Evolutionary conservation across 2,888 invertebrate genomes (phyloP), one percentile per base, ranked within the genome.

Genomic region (Campoplex capitator): DNA sequence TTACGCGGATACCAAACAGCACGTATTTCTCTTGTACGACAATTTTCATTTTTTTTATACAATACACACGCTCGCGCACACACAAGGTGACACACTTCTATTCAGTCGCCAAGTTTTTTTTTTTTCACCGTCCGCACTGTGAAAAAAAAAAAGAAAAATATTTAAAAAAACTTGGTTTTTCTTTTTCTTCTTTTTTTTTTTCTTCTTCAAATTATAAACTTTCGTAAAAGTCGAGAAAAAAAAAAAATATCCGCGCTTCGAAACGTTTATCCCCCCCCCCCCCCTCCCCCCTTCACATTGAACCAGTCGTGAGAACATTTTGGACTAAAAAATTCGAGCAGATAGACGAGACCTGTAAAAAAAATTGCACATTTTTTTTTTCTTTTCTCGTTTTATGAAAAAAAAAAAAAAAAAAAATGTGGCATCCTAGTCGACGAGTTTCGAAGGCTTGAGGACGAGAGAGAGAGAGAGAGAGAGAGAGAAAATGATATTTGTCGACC

Each of bases 401-500:
- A 3, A 11, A 4, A 62, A 58, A 28, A 0, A 28, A 28, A 3
- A 11, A 4, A 62, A 58, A 62, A 62, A 32, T 13, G 16, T 62
- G 13, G 32, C 58, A 11, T 23, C 11, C 58, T 28, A 32, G 32
- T 13, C 32, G 28, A 62, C 28, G 32, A 28, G 62, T 62, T 62
- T 62, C 62, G 32, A 58, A 58, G 58, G 58, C 58, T 42, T 11
- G 51, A 51, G 28, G 23, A 13, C 18, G 71, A 38, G 67, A 71
- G 75, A 65, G 62, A 28, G 62, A 56, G 65, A 76, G 68, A 56
- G 54, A 51, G 18, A 9, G 54, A 11, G 56, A 38, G 56, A 38
- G 42, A 54, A 42, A 76, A 81, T 54, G 62, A 45, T 82, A 51
- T 48, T 74, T 28, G 80, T 73, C 74, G 85, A 82, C 85, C 85